Percentiles rank a stretch among this genome's conserved stretches.
These are phyloP conservation scores for Nymphalis c-album DNA, from an alignment of 2,888 invertebrate species.

Conservation along the genomic window DNA sequence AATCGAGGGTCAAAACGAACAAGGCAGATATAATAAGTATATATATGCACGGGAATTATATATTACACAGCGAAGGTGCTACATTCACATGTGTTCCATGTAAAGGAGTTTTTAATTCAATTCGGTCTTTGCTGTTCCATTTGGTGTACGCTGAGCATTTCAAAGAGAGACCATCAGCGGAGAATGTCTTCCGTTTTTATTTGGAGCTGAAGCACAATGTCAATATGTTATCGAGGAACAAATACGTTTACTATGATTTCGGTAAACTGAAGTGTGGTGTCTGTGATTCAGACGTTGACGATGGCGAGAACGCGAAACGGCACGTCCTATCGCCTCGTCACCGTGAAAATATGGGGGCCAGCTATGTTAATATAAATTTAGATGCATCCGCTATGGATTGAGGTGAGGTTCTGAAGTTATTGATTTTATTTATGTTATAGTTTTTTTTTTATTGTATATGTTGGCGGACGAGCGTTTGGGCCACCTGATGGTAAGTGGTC, in stretches of 20 bases:
- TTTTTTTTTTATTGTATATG: no score
- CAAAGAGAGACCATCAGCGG: conserved; percentile 55
- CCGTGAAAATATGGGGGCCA: conserved; percentile 75
- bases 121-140: conserved; percentile 64
- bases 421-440: no score
- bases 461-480: no score
- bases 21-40: conserved; percentile 72
- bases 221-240: conserved; percentile 68
- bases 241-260: conserved; percentile 69
- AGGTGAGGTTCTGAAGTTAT: conserved; percentile 46
- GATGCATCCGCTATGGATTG: conserved; percentile 65
- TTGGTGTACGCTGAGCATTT: conserved; percentile 71
- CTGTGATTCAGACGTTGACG: conserved; percentile 64
- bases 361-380: conserved; percentile 62
- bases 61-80: conserved; percentile 66
- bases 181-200: conserved; percentile 72
- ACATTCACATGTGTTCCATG: conserved; percentile 63
- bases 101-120: conserved; percentile 63
- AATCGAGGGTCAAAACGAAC: conserved; percentile 51
- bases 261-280: conserved; percentile 71
- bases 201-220: conserved; percentile 74
- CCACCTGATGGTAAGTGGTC: no score
- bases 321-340: conserved; percentile 70
- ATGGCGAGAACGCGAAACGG: conserved; percentile 69
- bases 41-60: conserved; percentile 69